A percentile compares a stretch with the other conserved stretches of the same genome.
Evolutionary conservation across 1,140 invertebrate genomes (phyloP).

Genomic region (Anoplolepis gracilipes): DNA sequence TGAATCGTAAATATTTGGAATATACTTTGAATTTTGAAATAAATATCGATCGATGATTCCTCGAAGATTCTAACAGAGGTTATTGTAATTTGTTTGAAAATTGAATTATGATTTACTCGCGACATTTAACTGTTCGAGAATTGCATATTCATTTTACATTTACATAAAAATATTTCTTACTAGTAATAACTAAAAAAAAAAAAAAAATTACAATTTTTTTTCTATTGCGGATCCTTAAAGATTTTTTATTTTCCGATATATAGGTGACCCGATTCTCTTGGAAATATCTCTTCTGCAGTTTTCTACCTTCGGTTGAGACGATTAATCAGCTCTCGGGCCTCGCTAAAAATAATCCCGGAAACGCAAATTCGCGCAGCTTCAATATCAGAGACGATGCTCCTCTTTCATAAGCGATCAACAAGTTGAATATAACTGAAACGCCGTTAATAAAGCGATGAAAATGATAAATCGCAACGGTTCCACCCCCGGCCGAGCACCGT

Average conservation of each 20-base stretch:
- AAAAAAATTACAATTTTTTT: neutral
- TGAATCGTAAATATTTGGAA: slow-evolving; percentile 66
- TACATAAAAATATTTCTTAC: too few species aligned
- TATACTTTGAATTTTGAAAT: slow-evolving; percentile 27
- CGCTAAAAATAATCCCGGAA: slow-evolving; percentile 66
- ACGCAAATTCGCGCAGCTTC: slow-evolving; percentile 60
- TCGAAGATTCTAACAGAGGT: slow-evolving; percentile 35
- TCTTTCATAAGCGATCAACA: slow-evolving; percentile 72
- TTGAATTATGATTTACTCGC: neutral
- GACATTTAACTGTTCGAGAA: neutral
- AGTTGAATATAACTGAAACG: slow-evolving; percentile 72
- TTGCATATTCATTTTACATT: neutral
- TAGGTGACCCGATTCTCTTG: neutral
- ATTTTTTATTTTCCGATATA: neutral
- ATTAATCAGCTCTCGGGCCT: slow-evolving; percentile 58
- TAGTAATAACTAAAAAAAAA: too few species aligned
- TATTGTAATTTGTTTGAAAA: neutral
- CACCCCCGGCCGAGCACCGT: slow-evolving; percentile 66
- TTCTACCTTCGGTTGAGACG: slow-evolving; percentile 32
- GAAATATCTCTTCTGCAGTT: slow-evolving; percentile 50
- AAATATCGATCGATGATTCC: slow-evolving; percentile 69
- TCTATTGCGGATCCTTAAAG: neutral
- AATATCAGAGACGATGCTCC: slow-evolving; percentile 53
- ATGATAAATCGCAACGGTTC: slow-evolving; percentile 76
- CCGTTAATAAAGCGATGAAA: slow-evolving; percentile 77